A percentile compares a stretch with the other conserved stretches of the same genome.
Conservation (phyloP, 2,113 vertebrate genomes). For the Phrynocephalus versicolor region DNA sequence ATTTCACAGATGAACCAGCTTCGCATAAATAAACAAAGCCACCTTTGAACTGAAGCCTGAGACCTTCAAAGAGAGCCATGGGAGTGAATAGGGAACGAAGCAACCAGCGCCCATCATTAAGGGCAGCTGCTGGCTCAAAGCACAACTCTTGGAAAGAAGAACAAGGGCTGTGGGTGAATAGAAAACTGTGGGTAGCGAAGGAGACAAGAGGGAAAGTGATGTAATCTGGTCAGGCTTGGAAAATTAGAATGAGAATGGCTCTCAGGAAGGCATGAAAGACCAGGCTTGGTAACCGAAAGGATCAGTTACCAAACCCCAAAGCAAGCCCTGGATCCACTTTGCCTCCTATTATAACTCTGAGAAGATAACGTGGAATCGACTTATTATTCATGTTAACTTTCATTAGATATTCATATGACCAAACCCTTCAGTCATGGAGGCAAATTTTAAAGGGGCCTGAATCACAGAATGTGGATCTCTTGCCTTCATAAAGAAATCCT, state of each 20-base stretch:
- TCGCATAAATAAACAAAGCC: slow-evolving; percentile 79
- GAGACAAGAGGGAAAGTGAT: slow-evolving; percentile 70
- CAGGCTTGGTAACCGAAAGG: slow-evolving; percentile 11
- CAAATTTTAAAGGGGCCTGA: not conserved
- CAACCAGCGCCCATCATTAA: slow-evolving; percentile 71
- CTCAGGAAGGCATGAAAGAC: slow-evolving; percentile 51
- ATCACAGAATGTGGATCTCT: not conserved
- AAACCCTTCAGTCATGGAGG: not conserved
- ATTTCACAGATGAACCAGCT: slow-evolving; percentile 77
- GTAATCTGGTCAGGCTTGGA: slow-evolving; percentile 70
- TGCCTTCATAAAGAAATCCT: not conserved
- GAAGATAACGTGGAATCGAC: not conserved
- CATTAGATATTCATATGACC: not conserved
- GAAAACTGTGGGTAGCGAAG: slow-evolving; percentile 34
- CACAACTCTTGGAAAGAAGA: slow-evolving; percentile 29
- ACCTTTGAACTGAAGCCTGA: slow-evolving; percentile 76
- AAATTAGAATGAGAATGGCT: slow-evolving; percentile 60
- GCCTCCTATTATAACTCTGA: not conserved
- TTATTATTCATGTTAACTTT: not conserved
- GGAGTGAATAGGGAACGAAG: slow-evolving; percentile 57
- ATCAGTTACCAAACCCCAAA: not conserved
- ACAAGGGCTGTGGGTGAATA: slow-evolving; percentile 59
- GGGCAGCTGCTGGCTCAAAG: slow-evolving; percentile 50
- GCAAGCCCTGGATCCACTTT: not conserved
- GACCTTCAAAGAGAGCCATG: slow-evolving; percentile 72